phyloP scores from a whole-genome alignment of 1,140 invertebrate species.

The Solen grandis region DNA sequence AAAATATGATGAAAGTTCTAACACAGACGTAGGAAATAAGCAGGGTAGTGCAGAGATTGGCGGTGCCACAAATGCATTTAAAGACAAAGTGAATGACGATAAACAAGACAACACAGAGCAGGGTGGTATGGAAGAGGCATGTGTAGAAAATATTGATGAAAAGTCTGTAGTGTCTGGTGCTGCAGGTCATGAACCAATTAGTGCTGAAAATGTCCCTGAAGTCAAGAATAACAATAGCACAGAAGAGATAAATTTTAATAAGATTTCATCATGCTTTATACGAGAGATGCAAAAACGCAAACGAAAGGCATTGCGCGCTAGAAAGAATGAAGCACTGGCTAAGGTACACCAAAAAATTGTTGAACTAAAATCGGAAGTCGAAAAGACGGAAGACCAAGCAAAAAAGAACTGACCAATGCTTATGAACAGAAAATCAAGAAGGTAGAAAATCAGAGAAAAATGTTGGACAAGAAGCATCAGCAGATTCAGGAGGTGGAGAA shows the following conservation, averaged over 20 bases:
- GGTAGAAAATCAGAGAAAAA: constrained; percentile 17
- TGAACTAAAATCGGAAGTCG: constrained; percentile 33
- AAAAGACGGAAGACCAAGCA: constrained; percentile 20
- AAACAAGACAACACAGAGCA: not conserved
- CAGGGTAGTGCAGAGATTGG: too few species aligned
- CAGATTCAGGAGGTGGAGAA: constrained; percentile 9
- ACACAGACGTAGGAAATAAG: too few species aligned
- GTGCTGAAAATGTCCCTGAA: not conserved
- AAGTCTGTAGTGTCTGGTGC: not conserved
- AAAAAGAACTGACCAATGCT: constrained; percentile 13
- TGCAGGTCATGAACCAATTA: not conserved
- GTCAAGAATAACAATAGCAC: not conserved
- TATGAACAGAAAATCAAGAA: constrained; percentile 29
- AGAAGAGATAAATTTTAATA: constrained; percentile 30
- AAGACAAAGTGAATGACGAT: not conserved
- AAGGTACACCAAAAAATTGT: constrained; percentile 9
- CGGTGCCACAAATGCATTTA: too few species aligned
- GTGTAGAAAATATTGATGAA: not conserved
- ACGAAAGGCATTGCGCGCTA: not conserved
- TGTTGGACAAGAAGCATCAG: constrained; percentile 12
- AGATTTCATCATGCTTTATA: constrained; percentile 22
- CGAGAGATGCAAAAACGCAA: constrained; percentile 26
- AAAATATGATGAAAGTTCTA: too few species aligned
- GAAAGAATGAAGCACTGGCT: constrained; percentile 35
- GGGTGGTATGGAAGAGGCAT: not conserved